phyloP scores from a whole-genome alignment of 30 jellyfish, hydroid and myxozoan genomes.

The Aurelia aurita region DNA sequence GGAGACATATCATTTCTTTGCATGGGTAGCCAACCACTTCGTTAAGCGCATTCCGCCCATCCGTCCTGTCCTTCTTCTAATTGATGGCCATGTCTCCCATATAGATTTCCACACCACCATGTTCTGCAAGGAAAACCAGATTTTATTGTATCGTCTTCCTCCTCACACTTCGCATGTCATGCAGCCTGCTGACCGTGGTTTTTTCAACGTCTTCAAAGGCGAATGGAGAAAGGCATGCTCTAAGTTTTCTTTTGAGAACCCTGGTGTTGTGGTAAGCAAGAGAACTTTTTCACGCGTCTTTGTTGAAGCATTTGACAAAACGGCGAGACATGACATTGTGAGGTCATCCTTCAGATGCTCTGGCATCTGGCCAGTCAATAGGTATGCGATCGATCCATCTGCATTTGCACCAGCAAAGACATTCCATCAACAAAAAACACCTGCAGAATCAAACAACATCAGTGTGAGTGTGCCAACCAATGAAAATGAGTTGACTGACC shows the following conservation, averaged over 20 bases:
- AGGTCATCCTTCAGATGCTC: conserved; percentile 32
- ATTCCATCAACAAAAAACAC: not conserved
- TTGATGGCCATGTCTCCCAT: too few relatives aligned
- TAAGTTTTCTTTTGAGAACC: conserved; percentile 37
- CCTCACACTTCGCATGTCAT: conserved; percentile 58
- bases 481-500: too few relatives aligned
- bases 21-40: conserved; percentile 42
- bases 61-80: conserved; percentile 41
- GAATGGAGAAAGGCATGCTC: conserved; percentile 42
- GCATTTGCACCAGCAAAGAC: conserved; percentile 21
- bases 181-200: conserved; percentile 64
- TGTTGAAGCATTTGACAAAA: conserved; percentile 16
- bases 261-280: conserved; percentile 39
- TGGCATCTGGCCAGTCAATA: conserved; percentile 65
- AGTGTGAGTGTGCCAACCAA: too few relatives aligned
- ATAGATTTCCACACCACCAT: conserved; percentile 44
- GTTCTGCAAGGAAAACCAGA: conserved; percentile 31
- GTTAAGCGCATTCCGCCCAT: conserved; percentile 32
- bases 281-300: conserved; percentile 25
- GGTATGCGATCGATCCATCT: conserved; percentile 40
- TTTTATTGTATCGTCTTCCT: conserved; percentile 36
- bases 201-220: conserved; percentile 41
- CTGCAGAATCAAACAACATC: too few relatives aligned
- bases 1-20: conserved; percentile 58
- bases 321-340: conserved; percentile 19